phyloP scores from a whole-genome alignment of 2,797 vertebrate species.

The Pitangus sulphuratus region DNA sequence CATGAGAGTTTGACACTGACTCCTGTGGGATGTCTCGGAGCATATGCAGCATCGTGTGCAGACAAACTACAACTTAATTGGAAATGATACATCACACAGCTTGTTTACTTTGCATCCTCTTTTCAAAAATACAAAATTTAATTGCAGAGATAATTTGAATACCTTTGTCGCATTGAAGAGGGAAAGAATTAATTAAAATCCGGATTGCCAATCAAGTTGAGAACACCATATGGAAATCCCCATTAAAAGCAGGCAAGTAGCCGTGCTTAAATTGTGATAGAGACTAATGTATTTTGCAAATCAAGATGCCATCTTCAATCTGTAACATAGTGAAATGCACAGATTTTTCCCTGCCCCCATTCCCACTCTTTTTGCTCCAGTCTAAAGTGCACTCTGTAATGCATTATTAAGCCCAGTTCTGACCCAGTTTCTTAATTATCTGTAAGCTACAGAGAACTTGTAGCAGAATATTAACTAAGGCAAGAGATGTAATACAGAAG shows the following conservation, averaged over 20 bases:
- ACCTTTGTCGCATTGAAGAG: not conserved
- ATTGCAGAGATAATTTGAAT: not conserved
- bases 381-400: slow-evolving; percentile 44
- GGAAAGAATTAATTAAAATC: slow-evolving; percentile 28
- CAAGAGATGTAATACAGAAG: not conserved
- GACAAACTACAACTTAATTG: not conserved
- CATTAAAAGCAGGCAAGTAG: slow-evolving; percentile 13
- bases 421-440: slow-evolving; percentile 70
- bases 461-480: slow-evolving; percentile 63
- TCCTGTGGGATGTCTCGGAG: not conserved
- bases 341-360: slow-evolving; percentile 45
- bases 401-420: slow-evolving; percentile 68
- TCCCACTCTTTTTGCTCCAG: not conserved
- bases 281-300: slow-evolving; percentile 34
- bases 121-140: not conserved
- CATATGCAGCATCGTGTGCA: not conserved
- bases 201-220: not conserved
- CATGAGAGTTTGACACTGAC: not conserved
- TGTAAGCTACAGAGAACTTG: slow-evolving; percentile 36
- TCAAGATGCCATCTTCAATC: slow-evolving; percentile 43
- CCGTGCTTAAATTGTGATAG: not conserved
- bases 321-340: slow-evolving; percentile 23
- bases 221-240: slow-evolving; percentile 24
- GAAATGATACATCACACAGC: not conserved
- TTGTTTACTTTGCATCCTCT: not conserved